Evolutionary conservation across 2,888 invertebrate genomes (phyloP), one percentile per base, ranked within the genome.

Genomic region (Pelosia muscerda): DNA sequence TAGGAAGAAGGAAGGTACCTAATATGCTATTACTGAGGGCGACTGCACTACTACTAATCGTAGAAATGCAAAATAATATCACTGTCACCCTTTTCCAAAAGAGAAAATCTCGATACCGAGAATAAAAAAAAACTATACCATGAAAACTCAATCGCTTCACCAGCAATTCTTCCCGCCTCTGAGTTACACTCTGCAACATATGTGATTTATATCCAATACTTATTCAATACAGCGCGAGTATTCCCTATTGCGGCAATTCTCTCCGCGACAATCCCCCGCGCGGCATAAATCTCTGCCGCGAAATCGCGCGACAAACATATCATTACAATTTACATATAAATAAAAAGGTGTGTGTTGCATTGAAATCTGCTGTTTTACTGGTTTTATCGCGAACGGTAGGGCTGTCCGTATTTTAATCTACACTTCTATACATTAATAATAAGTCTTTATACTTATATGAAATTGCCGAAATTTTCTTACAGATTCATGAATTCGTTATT

Each of bases 261-360:
- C 63, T 31, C 26, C 22, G 28, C 61, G 62, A 54, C 22, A 28
- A 53, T 62, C 62, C 31, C 28, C 53, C 28, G n/a, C 72, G 76
- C 79, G 84, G 85, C 85, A 87, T 93, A 92, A 92, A 93, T 92
- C 92, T 89, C 84, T 60, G 78, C 86, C 89, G 82, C 88, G 57
- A 87, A 91, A 87, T 89, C 85, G 86, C 86, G 90, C 92, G 92
- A 92, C 93, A 93, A 93, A 94, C 94, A 92, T 93, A 92, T 93
- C 91, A 93, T 93, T 94, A 94, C 91, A 92, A 94, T 94, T 92
- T 90, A 85, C 90, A 90, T 90, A 89, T 91, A 91, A 92, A 93
- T 94, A 92, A 93, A 79, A 90, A 23, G 5, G 83, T 81, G 79
- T 76, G 76, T 75, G 81, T 78, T 77, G 79, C n/a, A 82, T 79